phyloP scores from a whole-genome alignment of 2,888 invertebrate species.

The Hoplodrina ambigua region DNA sequence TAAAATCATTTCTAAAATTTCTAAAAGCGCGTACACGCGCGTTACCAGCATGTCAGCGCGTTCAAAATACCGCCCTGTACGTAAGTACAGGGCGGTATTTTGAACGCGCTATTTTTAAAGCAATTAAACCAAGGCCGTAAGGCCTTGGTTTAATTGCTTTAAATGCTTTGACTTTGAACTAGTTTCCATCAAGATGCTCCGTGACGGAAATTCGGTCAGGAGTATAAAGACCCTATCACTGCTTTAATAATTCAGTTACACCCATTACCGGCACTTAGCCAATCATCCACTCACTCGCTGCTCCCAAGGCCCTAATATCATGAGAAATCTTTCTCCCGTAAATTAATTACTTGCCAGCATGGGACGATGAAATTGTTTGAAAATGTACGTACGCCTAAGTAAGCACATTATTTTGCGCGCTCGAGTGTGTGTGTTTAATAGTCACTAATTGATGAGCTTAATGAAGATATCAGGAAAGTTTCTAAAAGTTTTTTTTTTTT shows the following conservation, averaged over 20 bases:
- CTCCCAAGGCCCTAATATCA: conserved; percentile 31
- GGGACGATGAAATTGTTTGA: conserved; percentile 71
- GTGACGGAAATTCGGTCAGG: background rate
- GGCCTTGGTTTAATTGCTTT: too few species aligned
- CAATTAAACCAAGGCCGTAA: too few species aligned
- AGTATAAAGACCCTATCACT: background rate
- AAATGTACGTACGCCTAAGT: conserved; percentile 60
- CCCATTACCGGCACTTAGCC: conserved; percentile 11
- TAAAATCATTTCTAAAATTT: too few species aligned
- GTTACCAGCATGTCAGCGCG: too few species aligned
- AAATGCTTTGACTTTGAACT: too few species aligned
- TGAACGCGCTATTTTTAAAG: too few species aligned
- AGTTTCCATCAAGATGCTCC: too few species aligned
- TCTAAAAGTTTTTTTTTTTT: background rate
- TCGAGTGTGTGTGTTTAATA: conserved; percentile 46
- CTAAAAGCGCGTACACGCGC: too few species aligned
- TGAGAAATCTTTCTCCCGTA: conserved; percentile 62
- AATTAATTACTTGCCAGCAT: conserved; percentile 70
- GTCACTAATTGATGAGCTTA: conserved; percentile 65
- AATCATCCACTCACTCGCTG: conserved; percentile 26
- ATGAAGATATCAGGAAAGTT: conserved; percentile 19
- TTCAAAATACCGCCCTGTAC: too few species aligned
- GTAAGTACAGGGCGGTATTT: too few species aligned
- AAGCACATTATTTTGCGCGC: conserved; percentile 68
- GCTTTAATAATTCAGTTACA: conserved; percentile 16